Base-by-base conservation (phyloP, 2,797 vertebrate species). In the Acridotheres tristis region DNA sequence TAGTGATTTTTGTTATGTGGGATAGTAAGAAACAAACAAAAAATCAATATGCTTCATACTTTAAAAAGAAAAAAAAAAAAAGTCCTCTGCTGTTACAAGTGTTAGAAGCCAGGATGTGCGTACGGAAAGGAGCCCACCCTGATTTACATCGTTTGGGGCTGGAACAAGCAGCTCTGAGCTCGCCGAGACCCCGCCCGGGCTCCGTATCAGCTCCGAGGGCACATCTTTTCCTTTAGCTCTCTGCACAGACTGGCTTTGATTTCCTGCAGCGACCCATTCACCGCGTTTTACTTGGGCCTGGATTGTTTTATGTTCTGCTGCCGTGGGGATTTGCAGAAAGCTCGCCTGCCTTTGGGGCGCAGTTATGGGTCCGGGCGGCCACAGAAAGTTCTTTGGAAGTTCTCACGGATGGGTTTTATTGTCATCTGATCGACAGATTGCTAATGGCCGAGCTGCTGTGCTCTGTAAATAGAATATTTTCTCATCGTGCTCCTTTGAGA, bases 171-270 rank as follows among this genome's bases (percentile, higher is more conserved):
- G 47, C 76, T 13, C 78, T 29, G 40, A 25, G 73, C 40, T 76
- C 45, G 15, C 77, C 10, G 5, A n/a, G 78, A 57, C 15, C 34
- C 55, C 22, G 1, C 21, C 59, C 10, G 2, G 21, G 69, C 50
- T 65, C 19, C 2, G 0, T 8, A 3, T 43, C 51, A 20, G 73
- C 82, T 94, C 71, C 0, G 1, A 61, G 93, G 74, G 74, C 88
- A 23, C 77, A 61, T 11, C 53, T 75, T 92, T 81, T 54, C 25
- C 2, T 65, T 63, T 3, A 53, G 45, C 57, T 77, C n/a, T 34
- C 38, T 12, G 74, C 89, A 83, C 75, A 74, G 59, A 1, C 48
- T 6, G 58, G 73, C 93, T 92, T 73, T 96, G 85, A 93, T 96
- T 96, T 93, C 81, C 22, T 3, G 6, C 65, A 55, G 57, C 0